These are phyloP conservation scores for Onthophagus sagittarius DNA, from an alignment of 2,888 invertebrate genomes.

Conservation along the genomic window DNA sequence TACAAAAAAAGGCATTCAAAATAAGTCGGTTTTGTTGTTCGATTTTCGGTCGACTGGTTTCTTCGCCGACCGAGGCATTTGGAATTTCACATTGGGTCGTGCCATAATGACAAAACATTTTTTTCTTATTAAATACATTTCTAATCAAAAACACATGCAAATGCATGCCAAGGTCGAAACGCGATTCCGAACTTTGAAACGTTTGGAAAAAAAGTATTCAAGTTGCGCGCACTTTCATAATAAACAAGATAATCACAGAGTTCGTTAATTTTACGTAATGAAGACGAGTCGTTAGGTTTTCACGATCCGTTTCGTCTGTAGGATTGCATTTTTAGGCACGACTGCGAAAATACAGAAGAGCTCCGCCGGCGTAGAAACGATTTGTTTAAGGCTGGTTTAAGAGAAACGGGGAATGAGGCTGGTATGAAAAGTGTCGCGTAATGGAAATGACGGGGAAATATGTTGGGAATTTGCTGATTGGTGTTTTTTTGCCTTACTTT, in stretches of 20 bases:
- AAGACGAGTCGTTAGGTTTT: not conserved
- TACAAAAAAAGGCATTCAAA: not conserved
- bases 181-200: not conserved
- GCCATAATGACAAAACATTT: not conserved
- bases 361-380: not conserved
- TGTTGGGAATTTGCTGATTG: not conserved
- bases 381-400: not conserved
- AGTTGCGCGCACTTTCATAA: not conserved
- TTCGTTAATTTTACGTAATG: not conserved
- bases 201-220: not conserved
- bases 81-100: not conserved
- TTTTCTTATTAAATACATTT: not conserved
- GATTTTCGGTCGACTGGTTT: not conserved
- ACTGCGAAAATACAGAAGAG: not conserved
- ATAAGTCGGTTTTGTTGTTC: not conserved
- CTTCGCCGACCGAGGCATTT: not conserved
- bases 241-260: not conserved
- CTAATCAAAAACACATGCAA: not conserved
- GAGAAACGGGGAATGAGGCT: not conserved
- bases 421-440: not conserved
- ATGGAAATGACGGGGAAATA: not conserved
- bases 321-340: not conserved
- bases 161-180: not conserved
- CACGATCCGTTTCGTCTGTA: not conserved
- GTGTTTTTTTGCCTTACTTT: not conserved